Evolutionary conservation across 2,113 vertebrate species (phyloP).

Genomic region (Oxygymnocypris stewartii): DNA sequence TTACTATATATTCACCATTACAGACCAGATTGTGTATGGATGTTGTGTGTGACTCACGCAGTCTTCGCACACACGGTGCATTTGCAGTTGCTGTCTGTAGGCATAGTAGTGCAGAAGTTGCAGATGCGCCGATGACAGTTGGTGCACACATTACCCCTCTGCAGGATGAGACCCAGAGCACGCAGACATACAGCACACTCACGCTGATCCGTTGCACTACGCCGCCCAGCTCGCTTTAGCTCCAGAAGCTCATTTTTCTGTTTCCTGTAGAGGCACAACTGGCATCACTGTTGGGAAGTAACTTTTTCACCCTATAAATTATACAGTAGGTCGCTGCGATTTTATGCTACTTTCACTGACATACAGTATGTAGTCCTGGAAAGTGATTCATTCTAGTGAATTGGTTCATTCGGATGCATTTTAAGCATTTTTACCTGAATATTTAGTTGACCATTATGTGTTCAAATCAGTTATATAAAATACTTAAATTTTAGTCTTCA

Average conservation of each 20-base stretch:
- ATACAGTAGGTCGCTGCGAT: not conserved
- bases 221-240: conserved; percentile 80
- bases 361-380: not conserved
- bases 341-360: not conserved
- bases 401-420: not conserved
- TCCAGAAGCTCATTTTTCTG: conserved; percentile 94
- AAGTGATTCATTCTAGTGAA: not conserved
- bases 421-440: not conserved
- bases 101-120: conserved; percentile 73
- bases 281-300: not conserved
- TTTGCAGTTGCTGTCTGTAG: conserved; percentile 76
- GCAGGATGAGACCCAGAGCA: conserved; percentile 86
- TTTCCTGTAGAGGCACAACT: conserved; percentile 74
- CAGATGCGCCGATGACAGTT: conserved; percentile 84
- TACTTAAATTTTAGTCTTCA: not conserved
- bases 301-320: not conserved
- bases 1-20: not conserved
- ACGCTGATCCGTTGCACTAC: conserved; percentile 74
- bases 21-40: not conserved
- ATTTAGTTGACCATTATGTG: not conserved
- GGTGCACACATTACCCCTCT: conserved; percentile 84
- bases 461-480: not conserved
- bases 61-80: conserved; percentile 90
- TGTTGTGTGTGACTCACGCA: conserved; percentile 79
- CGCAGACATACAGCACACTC: conserved; percentile 87